A percentile compares a stretch with the other conserved stretches of the same genome.
Conservation (phyloP, 2,797 vertebrate genomes). For the Clarias fuscus region DNA sequence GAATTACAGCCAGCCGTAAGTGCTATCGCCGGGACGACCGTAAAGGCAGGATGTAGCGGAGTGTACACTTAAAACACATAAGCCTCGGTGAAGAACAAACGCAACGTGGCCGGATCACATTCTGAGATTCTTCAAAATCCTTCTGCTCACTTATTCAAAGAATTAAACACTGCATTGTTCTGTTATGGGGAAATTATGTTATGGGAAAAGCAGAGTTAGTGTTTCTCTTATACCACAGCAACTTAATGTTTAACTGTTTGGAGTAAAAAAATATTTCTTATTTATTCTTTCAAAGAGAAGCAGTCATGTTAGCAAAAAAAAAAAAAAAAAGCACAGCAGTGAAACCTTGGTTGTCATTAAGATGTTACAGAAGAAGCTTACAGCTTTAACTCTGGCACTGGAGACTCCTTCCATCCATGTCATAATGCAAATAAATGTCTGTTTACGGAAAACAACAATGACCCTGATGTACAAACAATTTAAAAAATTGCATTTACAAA, state of each 20-base stretch:
- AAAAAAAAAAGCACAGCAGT: too few species aligned
- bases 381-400: too few species aligned
- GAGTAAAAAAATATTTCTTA: background rate
- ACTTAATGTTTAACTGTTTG: background rate
- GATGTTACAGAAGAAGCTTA: too few species aligned
- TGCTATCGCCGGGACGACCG: constrained; percentile 79
- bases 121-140: constrained; percentile 14
- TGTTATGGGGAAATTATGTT: background rate
- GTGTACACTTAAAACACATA: constrained; percentile 73
- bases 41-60: constrained; percentile 70
- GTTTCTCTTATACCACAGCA: background rate
- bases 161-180: background rate
- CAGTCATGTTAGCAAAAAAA: too few species aligned
- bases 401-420: too few species aligned
- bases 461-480: too few species aligned
- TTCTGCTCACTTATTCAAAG: background rate
- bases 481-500: too few species aligned
- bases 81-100: constrained; percentile 72
- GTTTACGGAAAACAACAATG: too few species aligned
- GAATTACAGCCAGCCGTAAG: constrained; percentile 79
- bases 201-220: background rate
- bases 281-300: background rate
- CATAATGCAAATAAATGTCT: too few species aligned
- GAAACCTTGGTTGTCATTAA: too few species aligned
- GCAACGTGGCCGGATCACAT: constrained; percentile 46